Base-by-base conservation (phyloP, 2,888 invertebrate species). In the Aporophyla lueneburgensis region DNA sequence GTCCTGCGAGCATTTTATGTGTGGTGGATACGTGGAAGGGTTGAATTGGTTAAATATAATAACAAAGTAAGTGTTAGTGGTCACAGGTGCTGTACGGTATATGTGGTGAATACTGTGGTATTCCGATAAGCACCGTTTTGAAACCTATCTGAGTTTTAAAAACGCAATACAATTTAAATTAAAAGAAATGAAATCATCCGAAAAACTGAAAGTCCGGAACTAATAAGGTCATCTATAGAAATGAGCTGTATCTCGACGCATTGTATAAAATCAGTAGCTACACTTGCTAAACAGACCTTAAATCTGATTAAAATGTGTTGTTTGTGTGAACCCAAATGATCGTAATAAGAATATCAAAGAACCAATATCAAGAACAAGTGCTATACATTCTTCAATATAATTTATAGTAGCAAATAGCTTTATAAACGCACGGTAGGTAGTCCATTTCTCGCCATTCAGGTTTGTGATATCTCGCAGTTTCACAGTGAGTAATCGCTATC, bases 401-500 rank as follows among this genome's bases (percentile, higher is more conserved):
- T 59, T 14, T n/a, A 54, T 33, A 21, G 40, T 54, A 58, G 24
- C 53, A 68, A 78, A 70, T 65, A 61, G 9, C 21, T 74, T 43
- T 68, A 74, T 80, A 71, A 63, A 40, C 1, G 53, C 53, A 59
- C 51, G n/a, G 65, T 56, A 51, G n/a, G 65, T 56, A 61, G 71
- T 68, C 4, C 40, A 71, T 53, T 69, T 63, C 68, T 53, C 56
- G 58, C 46, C 71, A 76, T 76, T 77, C 81, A 73, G 49, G 74
- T 87, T 74, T 74, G 46, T 69, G 53, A 67, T 76, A 58, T 10
- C 49, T 67, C 62, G 59, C 68, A 40, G 62, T 77, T 78, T 73
- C 46, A 77, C 63, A 74, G 56, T 85, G 82, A 86, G 77, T 85
- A 77, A 87, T 86, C 66, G 67, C 46, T 27, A 72, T 74, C 33